Evolutionary conservation across 2,113 vertebrate genomes (phyloP), one percentile per base, ranked within the genome.

Genomic region (Todiramphus chloris): DNA sequence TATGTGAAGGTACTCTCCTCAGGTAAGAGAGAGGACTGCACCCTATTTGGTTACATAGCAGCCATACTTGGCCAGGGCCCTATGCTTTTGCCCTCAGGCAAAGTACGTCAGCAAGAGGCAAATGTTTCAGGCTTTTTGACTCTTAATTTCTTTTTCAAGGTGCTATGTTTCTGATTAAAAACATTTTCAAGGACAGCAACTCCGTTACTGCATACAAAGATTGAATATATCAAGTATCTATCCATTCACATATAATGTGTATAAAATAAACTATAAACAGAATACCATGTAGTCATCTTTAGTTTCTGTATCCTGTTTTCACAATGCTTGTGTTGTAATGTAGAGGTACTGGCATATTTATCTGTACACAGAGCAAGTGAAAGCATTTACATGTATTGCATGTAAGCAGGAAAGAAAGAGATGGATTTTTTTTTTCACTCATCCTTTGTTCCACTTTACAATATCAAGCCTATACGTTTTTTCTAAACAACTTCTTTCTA

Each of bases 1-100:
- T 33, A 27, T 21, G 5, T n/a, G 23, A 62, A 62, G n/a, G 24
- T 3, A 0, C 11, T 72, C 6, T 77, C 2, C 7, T 44, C 3
- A 7, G 14, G 23, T 64, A 5, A n/a, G n/a, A 62, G 33, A 56
- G 44, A 43, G 21, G 10, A 33, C 62, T 62, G 12, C 7, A 2
- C 58, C 76, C 35, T 53, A 12, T 62, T 64, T 64, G 11, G 11
- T 73, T 87, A 43, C 39, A 2, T 20, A 68, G 83, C 68, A 86
- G 81, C 25, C 8, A 4, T 68, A 11, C 24, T 58, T 91, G 74
- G 53, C 35, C 72, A 33, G 27, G 7, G 23, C 24, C 23, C 56
- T 72, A 1, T 31, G 33, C 11, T 4, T 79, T 78, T 69, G 44
- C 35, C 37, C 68, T 72, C 53, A 72, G 30, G 48, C 18, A 30